Percentiles rank a stretch among this genome's conserved stretches.
phyloP scores from a whole-genome alignment of 2,797 vertebrate genomes.

The Poeciliopsis gracilis region DNA sequence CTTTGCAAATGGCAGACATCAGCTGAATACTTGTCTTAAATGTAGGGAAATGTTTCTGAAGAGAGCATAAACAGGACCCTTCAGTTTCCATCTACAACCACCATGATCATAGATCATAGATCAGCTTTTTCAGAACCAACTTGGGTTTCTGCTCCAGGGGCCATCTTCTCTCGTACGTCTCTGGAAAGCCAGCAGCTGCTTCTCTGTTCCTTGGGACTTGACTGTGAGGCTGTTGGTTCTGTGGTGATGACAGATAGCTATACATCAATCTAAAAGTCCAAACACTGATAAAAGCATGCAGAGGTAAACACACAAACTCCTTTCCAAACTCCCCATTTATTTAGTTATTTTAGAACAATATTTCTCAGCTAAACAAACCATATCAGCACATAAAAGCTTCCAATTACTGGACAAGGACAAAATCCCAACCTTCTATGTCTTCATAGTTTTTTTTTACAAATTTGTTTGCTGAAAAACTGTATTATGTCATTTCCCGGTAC shows the following conservation, averaged over 20 bases:
- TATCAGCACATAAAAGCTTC: neutral
- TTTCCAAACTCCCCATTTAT: no score
- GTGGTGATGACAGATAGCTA: neutral
- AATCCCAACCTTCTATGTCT: no score
- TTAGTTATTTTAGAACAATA: neutral
- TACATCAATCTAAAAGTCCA: neutral
- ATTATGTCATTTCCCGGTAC: no score
- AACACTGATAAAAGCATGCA: no score
- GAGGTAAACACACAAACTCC: no score
- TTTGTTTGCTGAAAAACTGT: no score
- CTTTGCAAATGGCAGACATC: no score
- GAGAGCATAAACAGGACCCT: neutral
- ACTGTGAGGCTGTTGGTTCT: neutral
- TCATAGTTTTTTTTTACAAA: no score
- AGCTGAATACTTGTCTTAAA: neutral
- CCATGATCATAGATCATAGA: neutral
- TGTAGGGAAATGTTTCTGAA: neutral
- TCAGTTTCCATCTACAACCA: neutral
- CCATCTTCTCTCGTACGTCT: neutral
- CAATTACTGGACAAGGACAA: neutral
- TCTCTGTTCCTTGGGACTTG: neutral
- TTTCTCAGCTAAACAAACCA: neutral
- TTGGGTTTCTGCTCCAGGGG: neutral
- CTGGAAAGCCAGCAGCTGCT: neutral
- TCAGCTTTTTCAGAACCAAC: neutral